Base-by-base conservation (phyloP, 2,797 vertebrate genomes). In the Naso thynnoides region DNA sequence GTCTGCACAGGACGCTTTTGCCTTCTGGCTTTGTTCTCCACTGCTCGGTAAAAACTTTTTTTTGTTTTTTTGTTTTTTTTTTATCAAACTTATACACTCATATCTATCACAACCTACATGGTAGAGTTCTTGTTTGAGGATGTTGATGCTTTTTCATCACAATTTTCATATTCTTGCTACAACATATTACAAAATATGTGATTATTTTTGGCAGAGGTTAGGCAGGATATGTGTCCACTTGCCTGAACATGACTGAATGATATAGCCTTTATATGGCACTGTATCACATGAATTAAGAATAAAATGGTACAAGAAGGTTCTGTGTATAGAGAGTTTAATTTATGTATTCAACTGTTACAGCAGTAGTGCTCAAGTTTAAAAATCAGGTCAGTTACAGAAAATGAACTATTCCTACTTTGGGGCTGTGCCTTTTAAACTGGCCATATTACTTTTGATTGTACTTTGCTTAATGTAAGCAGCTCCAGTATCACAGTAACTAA, bases 21-120 rank as follows among this genome's bases (percentile, higher is more conserved):
- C 96, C 1, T 93, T 98, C 49, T 98, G 97, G 97, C 94, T 98
- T 1, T 91, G 92, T 69, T 98, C 97, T 5, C 96, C 96, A 0
- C 87, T 97, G 49, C 94, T 98, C 1, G 97, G 97, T 97, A 91
- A 93, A 82, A 56, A 53, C 3, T 4, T 21, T 6, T 8, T 6
- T 16, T 23, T 13, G 5, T n/a, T n/a, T n/a, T n/a, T n/a, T n/a
- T n/a, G n/a, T n/a, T n/a, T n/a, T n/a, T n/a, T n/a, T n/a, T n/a
- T n/a, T n/a, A n/a, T n/a, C n/a, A n/a, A n/a, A n/a, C n/a, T 36
- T 60, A 29, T n/a, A 57, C 14, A 0, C 33, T 48, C 29, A 15
- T 26, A 31, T 78, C 19, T 61, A 4, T 58, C 68, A 5, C 1
- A 0, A 50, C 1, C 44, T 2, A 41, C 59, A 26, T 76, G 38